Percentiles rank a stretch among this genome's conserved stretches.
phyloP scores from a whole-genome alignment of 2,797 vertebrate genomes.

The Phylloscopus collybita region DNA sequence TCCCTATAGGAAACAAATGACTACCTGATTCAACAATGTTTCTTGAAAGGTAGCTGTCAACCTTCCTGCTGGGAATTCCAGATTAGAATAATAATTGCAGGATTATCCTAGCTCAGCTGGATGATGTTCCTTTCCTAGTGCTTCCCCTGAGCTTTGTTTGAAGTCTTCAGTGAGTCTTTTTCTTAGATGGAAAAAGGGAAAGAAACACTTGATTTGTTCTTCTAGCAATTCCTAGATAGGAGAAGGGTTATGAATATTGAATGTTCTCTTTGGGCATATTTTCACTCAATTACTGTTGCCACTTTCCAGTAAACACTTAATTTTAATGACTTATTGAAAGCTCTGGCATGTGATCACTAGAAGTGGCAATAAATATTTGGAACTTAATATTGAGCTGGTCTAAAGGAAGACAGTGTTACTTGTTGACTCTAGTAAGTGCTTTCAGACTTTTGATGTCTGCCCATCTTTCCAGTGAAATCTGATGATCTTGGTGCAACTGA shows the following conservation, averaged over 20 bases:
- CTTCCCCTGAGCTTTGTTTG: conserved; percentile 10
- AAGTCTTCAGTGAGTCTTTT: conserved; percentile 4
- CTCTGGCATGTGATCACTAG: background rate
- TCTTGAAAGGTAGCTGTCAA: background rate
- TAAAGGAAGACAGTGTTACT: background rate
- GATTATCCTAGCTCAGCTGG: conserved; percentile 9
- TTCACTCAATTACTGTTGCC: background rate
- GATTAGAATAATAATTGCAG: conserved; percentile 43
- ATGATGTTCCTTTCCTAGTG: background rate
- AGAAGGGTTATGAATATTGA: background rate
- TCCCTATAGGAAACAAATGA: background rate
- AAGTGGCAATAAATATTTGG: conserved; percentile 16
- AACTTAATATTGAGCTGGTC: background rate
- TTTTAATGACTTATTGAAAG: background rate
- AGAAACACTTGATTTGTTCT: background rate
- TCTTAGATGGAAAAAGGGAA: background rate
- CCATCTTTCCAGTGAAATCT: conserved; percentile 18
- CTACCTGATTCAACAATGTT: background rate
- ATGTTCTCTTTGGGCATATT: background rate
- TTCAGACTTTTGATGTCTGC: background rate
- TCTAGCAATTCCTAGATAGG: background rate
- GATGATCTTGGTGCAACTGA: background rate
- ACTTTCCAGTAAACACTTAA: background rate
- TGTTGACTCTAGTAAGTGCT: background rate
- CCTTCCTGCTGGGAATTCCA: conserved; percentile 3